These are phyloP conservation scores for Molossus molossus DNA, from an alignment of 2,797 vertebrate genomes.

Conservation along the genomic window DNA sequence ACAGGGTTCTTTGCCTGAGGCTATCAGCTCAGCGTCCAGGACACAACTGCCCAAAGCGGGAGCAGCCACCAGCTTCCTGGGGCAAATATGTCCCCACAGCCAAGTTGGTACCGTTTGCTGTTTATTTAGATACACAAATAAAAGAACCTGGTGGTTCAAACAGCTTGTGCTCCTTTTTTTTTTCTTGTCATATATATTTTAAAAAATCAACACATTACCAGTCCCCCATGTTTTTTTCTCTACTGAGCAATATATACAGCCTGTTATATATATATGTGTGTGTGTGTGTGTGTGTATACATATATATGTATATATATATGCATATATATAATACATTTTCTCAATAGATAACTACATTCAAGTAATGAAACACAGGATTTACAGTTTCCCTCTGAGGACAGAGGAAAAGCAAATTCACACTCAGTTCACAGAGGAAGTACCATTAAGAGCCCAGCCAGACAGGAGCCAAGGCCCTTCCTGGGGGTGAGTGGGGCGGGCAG, in stretches of 20 bases:
- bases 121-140: slow-evolving; percentile 89
- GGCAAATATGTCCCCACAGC: slow-evolving; percentile 44
- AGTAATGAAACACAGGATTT: slow-evolving; percentile 93
- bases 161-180: slow-evolving; percentile 45
- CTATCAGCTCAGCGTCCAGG: not conserved
- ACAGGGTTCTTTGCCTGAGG: not conserved
- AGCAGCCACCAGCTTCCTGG: slow-evolving; percentile 56
- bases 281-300: slow-evolving; percentile 61
- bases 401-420: slow-evolving; percentile 88
- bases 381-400: slow-evolving; percentile 87
- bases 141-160: slow-evolving; percentile 86
- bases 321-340: slow-evolving; percentile 54
- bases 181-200: not conserved
- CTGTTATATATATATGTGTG: slow-evolving; percentile 67
- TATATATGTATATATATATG: slow-evolving; percentile 83
- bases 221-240: slow-evolving; percentile 83
- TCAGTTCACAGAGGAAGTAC: slow-evolving; percentile 88
- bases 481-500: not conserved
- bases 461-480: slow-evolving; percentile 73
- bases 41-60: not conserved
- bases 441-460: slow-evolving; percentile 83
- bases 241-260: slow-evolving; percentile 91
- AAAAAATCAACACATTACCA: slow-evolving; percentile 79
- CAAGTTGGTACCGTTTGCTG: slow-evolving; percentile 60
- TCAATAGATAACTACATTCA: slow-evolving; percentile 93